Conservation (phyloP, 2,113 vertebrate species). For the Catharus bicknelli region DNA sequence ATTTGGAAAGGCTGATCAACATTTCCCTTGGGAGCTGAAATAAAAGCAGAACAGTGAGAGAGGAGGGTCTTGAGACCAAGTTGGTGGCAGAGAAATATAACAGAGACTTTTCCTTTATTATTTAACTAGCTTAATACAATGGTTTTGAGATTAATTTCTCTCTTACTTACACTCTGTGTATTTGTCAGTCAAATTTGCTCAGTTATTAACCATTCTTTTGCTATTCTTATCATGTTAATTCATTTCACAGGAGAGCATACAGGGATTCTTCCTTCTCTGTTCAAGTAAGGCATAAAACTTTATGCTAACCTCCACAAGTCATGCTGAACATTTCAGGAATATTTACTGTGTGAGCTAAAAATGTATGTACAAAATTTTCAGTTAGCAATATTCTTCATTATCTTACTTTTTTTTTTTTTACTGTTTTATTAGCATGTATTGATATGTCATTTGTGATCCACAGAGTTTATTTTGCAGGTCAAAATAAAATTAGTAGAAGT, state of each 20-base stretch:
- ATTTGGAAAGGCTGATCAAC: not conserved
- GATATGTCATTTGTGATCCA: not conserved
- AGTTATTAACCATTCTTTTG: slow-evolving; percentile 39
- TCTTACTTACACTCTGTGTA: not conserved
- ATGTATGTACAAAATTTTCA: not conserved
- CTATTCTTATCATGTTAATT: not conserved
- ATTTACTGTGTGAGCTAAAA: too few relatives aligned
- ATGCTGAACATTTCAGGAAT: too few relatives aligned
- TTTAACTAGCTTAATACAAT: not conserved
- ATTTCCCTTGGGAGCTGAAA: not conserved
- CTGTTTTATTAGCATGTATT: not conserved
- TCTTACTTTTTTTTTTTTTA: not conserved
- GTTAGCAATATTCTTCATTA: not conserved
- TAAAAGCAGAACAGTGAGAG: not conserved
- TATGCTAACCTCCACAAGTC: not conserved
- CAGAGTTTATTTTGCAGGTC: not conserved
- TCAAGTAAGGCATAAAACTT: not conserved
- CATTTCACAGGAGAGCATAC: not conserved
- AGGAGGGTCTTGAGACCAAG: not conserved
- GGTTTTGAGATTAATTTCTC: not conserved
- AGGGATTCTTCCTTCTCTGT: slow-evolving; percentile 6
- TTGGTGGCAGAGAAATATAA: not conserved
- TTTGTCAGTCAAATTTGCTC: slow-evolving; percentile 53
- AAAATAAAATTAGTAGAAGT: not conserved
- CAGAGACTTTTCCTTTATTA: not conserved